Evolutionary conservation across 2,113 vertebrate species (phyloP).

Genomic region (Australoheros scitulus): DNA sequence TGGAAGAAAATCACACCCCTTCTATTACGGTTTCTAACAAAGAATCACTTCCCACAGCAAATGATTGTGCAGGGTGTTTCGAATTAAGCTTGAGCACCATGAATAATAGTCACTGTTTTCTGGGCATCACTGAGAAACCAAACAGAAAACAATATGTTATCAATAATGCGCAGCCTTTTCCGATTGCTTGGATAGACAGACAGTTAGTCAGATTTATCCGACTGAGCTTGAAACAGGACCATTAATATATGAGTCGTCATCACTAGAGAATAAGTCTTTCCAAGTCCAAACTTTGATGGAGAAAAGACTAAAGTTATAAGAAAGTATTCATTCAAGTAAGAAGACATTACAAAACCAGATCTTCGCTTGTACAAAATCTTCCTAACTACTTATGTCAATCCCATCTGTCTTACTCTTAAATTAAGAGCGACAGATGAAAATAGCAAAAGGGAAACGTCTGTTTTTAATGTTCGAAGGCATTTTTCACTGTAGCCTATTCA

Average conservation of each 20-base stretch:
- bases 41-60: conserved; percentile 18
- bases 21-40: conserved; percentile 24
- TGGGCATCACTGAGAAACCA: conserved; percentile 44
- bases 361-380: not conserved
- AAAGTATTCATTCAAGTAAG: not conserved
- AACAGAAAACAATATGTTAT: conserved; percentile 62
- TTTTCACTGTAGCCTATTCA: conserved; percentile 31
- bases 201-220: conserved; percentile 30
- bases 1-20: conserved; percentile 9
- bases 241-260: not conserved
- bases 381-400: conserved; percentile 2
- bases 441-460: conserved; percentile 2
- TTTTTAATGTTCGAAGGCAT: conserved; percentile 22
- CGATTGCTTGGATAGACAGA: conserved; percentile 8
- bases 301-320: conserved; percentile 1
- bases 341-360: not conserved
- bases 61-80: conserved; percentile 58
- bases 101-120: conserved; percentile 66
- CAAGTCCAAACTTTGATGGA: conserved; percentile 2
- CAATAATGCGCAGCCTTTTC: conserved; percentile 49
- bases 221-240: conserved; percentile 12
- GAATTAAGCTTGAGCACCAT: conserved; percentile 65
- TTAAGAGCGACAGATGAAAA: conserved; percentile 9
- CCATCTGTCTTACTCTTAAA: not conserved
- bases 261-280: not conserved